A percentile compares a stretch with the other conserved stretches of the same genome.
These are phyloP conservation scores for Tricholauxania praeusta DNA, from an alignment of 2,888 invertebrate species.

Conservation along the genomic window DNA sequence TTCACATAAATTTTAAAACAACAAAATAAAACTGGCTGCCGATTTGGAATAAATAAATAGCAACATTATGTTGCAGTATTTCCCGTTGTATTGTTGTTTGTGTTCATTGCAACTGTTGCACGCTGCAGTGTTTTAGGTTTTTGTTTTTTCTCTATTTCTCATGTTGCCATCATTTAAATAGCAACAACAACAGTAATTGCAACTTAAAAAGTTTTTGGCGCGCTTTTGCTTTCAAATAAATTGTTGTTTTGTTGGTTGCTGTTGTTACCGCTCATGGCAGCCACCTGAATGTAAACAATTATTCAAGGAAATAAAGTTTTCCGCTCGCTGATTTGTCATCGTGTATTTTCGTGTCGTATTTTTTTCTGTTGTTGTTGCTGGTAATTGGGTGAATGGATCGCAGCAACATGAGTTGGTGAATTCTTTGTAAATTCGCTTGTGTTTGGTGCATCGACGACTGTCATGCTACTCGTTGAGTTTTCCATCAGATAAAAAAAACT, in stretches of 20 bases:
- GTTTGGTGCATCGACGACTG: no score
- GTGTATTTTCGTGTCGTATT: no score
- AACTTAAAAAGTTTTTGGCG: slow-evolving; percentile 25
- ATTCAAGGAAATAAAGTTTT: slow-evolving; percentile 37
- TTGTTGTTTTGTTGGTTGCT: slow-evolving; percentile 27
- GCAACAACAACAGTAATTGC: background rate
- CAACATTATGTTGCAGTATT: background rate
- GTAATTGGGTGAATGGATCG: slow-evolving; percentile 57
- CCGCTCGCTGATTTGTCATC: background rate
- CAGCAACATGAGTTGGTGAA: background rate
- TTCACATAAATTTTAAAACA: no score
- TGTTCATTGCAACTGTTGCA: slow-evolving; percentile 17
- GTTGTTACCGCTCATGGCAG: slow-evolving; percentile 15
- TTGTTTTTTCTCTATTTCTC: background rate
- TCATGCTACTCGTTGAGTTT: no score
- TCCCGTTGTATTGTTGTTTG: background rate
- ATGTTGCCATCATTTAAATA: background rate
- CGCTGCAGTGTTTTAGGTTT: slow-evolving; percentile 22
- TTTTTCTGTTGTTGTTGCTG: background rate
- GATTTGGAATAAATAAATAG: background rate
- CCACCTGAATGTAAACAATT: slow-evolving; percentile 30
- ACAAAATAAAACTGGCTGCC: background rate
- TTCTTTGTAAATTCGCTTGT: no score
- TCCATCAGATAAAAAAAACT: background rate
- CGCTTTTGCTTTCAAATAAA: slow-evolving; percentile 26